Percentiles rank a stretch among this genome's conserved stretches.
These are phyloP conservation scores for Leptoclinus maculatus DNA, from an alignment of 2,797 vertebrate species.

Conservation along the genomic window DNA sequence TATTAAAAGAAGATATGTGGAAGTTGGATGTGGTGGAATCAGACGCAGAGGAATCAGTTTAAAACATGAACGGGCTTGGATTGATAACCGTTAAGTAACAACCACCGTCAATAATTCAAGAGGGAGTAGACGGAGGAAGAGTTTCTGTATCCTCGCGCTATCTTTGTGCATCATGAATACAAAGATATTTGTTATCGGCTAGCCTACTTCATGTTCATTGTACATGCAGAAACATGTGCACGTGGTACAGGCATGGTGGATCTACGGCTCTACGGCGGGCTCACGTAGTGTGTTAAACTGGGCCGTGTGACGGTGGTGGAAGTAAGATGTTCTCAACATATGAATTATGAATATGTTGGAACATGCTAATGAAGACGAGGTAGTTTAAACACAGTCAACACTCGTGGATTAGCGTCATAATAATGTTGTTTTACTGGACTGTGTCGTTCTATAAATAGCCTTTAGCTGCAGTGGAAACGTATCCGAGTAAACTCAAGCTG, in stretches of 20 bases:
- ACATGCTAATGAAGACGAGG: neutral
- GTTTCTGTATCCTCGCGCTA: neutral
- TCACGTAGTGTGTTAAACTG: neutral
- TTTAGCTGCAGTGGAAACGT: constrained; percentile 51
- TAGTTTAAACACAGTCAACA: constrained; percentile 1
- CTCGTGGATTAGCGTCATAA: constrained; percentile 21
- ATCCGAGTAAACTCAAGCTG: constrained; percentile 49
- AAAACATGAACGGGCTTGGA: no score
- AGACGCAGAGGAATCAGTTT: neutral
- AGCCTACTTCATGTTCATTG: neutral
- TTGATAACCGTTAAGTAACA: neutral
- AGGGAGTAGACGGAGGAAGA: neutral
- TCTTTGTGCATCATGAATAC: neutral
- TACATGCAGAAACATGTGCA: constrained; percentile 2
- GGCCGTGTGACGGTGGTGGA: neutral
- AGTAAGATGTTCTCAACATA: neutral
- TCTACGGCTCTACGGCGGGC: neutral
- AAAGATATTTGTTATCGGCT: neutral
- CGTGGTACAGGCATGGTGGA: neutral
- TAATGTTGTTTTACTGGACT: constrained; percentile 22
- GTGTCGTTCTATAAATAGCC: constrained; percentile 55
- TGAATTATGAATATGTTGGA: neutral
- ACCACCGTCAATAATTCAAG: neutral
- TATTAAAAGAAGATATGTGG: neutral
- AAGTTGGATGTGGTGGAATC: neutral